Conservation (phyloP, 2,888 invertebrate genomes). For the Tipula helvola region DNA sequence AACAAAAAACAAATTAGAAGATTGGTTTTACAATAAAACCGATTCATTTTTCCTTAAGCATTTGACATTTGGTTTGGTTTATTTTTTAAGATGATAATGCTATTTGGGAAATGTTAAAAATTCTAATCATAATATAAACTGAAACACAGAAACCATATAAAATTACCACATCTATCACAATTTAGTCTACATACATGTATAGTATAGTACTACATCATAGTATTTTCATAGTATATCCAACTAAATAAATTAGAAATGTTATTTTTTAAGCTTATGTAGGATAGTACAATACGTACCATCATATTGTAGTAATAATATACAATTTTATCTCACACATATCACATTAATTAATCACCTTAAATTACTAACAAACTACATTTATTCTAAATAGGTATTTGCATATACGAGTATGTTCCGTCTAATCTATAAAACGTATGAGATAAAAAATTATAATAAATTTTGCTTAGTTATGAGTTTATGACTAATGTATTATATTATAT, state of each 20-base stretch:
- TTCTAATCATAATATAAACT: not conserved
- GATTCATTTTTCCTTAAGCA: no score
- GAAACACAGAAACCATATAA: not conserved
- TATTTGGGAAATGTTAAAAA: not conserved
- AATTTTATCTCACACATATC: not conserved
- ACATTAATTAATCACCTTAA: not conserved
- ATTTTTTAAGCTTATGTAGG: not conserved
- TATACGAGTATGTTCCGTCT: not conserved
- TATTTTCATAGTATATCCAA: not conserved
- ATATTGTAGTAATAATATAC: not conserved
- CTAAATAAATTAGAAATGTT: not conserved
- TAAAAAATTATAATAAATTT: conserved; percentile 4
- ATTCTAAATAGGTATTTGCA: not conserved
- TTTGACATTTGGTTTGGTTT: no score
- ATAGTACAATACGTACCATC: not conserved
- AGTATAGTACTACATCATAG: no score
- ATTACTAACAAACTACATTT: not conserved
- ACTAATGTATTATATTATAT: not conserved
- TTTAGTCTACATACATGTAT: not conserved
- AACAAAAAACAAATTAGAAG: no score
- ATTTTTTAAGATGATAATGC: not conserved
- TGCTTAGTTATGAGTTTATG: conserved; percentile 4
- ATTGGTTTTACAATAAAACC: no score
- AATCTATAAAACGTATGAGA: not conserved
- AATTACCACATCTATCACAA: not conserved